Base-by-base conservation (phyloP, 1,140 invertebrate genomes). In the Plutomurus gul region DNA sequence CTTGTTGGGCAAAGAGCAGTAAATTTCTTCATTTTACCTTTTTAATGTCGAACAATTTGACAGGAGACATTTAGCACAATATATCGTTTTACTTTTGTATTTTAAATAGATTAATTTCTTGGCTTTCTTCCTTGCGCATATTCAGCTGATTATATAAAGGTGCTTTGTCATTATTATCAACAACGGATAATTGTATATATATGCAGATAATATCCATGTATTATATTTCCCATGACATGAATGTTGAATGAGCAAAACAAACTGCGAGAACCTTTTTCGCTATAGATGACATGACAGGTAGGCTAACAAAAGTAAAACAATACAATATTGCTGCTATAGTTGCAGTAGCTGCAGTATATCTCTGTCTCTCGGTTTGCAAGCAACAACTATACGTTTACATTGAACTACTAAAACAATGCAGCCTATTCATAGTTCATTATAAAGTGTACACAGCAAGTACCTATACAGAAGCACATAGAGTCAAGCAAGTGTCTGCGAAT, bases 91-190 rank as follows among this genome's bases (percentile, higher is more conserved):
- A n/a, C n/a, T n/a, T 65, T 65, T 65, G 36, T 65, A 65, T 65
- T 65, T 65, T n/a, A n/a, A n/a, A n/a, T n/a, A n/a, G 56, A 65
- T 65, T 65, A 65, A 65, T 65, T 65, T 65, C 56, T 33, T 65
- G 56, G 27, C 56, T 33, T 30, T 65, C 27, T 33, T 56, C 36
- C 8, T 33, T 4, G 25, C 16, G 25, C n/a, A n/a, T n/a, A n/a
- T n/a, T n/a, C n/a, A 65, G 30, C 13, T 36, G 56, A 65, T 65
- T 65, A 51, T 51, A 22, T 51, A 51, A 51, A 65, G 56, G n/a
- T 33, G 18, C 46, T 20, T 18, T 33, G 25, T 56, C 4, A 27
- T 16, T 13, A 20, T 47, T 47, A 13, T 10, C 20, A 18, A 1
- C 16, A n/a, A 46, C 2, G 11, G 47, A 22, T 11, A 3, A 3